These are phyloP conservation scores for Tetragnatha montana DNA, from an alignment of 2,888 invertebrate species.

Conservation along the genomic window DNA sequence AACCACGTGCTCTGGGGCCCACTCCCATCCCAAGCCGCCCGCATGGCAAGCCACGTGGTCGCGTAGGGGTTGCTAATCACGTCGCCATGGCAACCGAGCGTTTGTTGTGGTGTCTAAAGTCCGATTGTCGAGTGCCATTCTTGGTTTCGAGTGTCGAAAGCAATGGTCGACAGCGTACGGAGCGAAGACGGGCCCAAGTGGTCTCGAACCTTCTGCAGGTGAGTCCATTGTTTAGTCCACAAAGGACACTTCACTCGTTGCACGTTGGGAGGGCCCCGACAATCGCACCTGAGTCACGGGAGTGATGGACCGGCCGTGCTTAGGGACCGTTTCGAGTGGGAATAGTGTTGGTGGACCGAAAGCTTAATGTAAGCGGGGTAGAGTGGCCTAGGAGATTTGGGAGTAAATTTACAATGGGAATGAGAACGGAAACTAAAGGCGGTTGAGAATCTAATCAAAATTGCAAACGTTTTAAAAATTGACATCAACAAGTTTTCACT, in stretches of 20 bases:
- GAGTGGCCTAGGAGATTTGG: no score
- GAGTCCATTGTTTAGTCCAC: not conserved
- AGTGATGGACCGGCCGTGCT: not conserved
- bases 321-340: not conserved
- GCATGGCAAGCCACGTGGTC: conserved; percentile 57
- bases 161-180: conserved; percentile 58
- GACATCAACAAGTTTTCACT: no score
- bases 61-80: conserved; percentile 59
- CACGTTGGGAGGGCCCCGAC: no score
- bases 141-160: not conserved
- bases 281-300: not conserved
- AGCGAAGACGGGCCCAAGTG: conserved; percentile 61
- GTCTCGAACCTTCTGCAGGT: conserved; percentile 67
- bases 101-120: conserved; percentile 65
- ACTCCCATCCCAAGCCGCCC: not conserved
- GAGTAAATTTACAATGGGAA: no score
- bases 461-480: no score
- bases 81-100: conserved; percentile 51
- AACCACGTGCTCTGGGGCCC: not conserved
- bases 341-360: no score
- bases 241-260: not conserved
- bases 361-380: no score
- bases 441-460: no score
- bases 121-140: conserved; percentile 24
- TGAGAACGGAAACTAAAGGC: no score